These are phyloP conservation scores for Apodemia hepburni DNA, from an alignment of 2,888 invertebrate genomes.

Conservation along the genomic window DNA sequence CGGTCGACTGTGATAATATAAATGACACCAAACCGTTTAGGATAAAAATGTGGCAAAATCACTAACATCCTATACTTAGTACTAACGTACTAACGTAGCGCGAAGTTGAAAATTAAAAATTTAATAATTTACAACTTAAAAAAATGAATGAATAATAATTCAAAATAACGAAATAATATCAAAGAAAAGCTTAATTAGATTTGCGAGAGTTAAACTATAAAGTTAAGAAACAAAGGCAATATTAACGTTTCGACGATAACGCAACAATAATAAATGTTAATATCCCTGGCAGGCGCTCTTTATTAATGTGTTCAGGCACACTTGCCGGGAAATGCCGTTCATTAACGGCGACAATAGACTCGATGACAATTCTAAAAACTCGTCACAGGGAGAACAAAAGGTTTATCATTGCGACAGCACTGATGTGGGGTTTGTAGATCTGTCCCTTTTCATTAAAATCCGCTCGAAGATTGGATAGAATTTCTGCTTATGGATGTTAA, in stretches of 20 bases:
- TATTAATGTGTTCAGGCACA: slow-evolving; percentile 41
- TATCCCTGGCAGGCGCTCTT: slow-evolving; percentile 39
- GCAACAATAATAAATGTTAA: slow-evolving; percentile 16
- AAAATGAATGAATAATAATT: no score
- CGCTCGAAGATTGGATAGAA: slow-evolving; percentile 17
- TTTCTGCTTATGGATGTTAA: slow-evolving; percentile 12
- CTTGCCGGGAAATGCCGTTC: slow-evolving; percentile 52
- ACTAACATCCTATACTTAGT: no score
- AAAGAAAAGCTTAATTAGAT: slow-evolving; percentile 5
- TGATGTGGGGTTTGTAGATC: slow-evolving; percentile 42
- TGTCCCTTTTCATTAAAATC: slow-evolving; percentile 38
- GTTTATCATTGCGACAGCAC: slow-evolving; percentile 29
- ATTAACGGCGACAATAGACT: slow-evolving; percentile 58
- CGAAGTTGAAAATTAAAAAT: no score
- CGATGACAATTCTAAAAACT: slow-evolving; percentile 64
- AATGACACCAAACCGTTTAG: no score
- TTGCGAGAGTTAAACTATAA: slow-evolving; percentile 9
- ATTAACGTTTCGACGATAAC: slow-evolving; percentile 3
- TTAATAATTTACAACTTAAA: no score
- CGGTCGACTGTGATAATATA: no score
- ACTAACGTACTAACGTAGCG: no score
- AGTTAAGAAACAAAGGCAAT: background rate
- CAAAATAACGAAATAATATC: background rate
- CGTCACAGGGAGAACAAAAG: slow-evolving; percentile 40
- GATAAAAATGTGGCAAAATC: no score